Evolutionary conservation across 2,113 vertebrate species (phyloP), one percentile per base, ranked within the genome.

Genomic region (Callaeas wilsoni): DNA sequence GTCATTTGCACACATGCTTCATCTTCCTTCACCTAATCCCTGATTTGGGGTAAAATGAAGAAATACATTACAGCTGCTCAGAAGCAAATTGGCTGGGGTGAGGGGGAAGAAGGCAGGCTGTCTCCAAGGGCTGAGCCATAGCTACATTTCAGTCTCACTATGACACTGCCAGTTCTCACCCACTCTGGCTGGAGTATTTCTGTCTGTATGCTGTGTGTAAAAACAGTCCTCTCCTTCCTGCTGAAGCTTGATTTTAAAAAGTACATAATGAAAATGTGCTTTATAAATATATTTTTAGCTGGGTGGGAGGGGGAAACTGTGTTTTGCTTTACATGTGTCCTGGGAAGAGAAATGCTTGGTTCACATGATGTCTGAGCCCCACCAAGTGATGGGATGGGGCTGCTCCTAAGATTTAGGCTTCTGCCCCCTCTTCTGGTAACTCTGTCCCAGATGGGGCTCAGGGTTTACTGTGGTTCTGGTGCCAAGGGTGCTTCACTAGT

Each of bases 151-250:
- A 59, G 73, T 62, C 33, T 91, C 7, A 6, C 16, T 47, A 6
- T 4, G 42, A 35, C 2, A 6, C 8, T 53, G 27, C 10, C 17
- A 67, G 37, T 16, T 80, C 55, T 87, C 22, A 63, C 37, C 15
- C 4, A 5, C n/a, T 81, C 55, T 63, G 33, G 27, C 52, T 92
- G n/a, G 52, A 75, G 4, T 78, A 56, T 62, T 95, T 93, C 39
- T 70, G 25, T 59, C 52, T 33, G 7, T 33, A 62, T 1, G 3
- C 4, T 1, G 0, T 10, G 32, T 37, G n/a, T 39, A 50, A 74
- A 88, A 95, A 11, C 26, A 89, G 22, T 16, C 9, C 5, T 60
- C 22, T 41, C 18, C 19, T 84, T 83, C 49, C 23, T 62, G 55
- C 32, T 53, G 37, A 62, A 88, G 25, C 44, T 52, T 37, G 39